Conservation (phyloP, 2,113 vertebrate species). For the Typhlomys cinereus region DNA sequence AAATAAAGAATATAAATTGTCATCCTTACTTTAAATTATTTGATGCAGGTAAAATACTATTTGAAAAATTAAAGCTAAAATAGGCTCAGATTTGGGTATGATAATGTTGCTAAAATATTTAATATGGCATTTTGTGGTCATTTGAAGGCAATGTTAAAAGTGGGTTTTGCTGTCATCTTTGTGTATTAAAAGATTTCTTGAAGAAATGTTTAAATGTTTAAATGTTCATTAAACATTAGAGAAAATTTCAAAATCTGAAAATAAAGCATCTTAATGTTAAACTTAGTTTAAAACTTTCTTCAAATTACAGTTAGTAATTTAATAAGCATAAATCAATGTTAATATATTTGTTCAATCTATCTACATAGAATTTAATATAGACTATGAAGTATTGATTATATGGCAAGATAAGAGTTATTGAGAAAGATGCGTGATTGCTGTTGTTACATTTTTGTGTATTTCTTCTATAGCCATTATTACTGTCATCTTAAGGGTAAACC, state of each 20-base stretch:
- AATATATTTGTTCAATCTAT: background rate
- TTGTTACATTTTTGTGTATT: background rate
- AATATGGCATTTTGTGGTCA: background rate
- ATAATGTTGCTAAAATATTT: background rate
- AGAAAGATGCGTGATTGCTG: background rate
- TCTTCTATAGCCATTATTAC: conserved; percentile 33
- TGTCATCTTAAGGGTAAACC: conserved; percentile 61
- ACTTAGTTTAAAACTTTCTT: background rate
- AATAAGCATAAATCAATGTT: background rate
- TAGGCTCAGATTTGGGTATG: background rate
- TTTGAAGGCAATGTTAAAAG: conserved; percentile 11
- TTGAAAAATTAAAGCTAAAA: background rate
- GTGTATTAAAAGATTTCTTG: background rate
- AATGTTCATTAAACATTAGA: background rate
- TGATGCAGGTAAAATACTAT: background rate
- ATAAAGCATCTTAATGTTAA: background rate
- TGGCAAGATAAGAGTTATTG: background rate
- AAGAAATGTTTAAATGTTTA: no score
- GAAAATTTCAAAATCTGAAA: conserved; percentile 2
- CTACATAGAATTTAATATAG: background rate
- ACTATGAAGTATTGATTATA: background rate
- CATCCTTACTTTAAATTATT: background rate
- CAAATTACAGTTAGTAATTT: conserved; percentile 3
- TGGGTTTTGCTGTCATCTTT: background rate
- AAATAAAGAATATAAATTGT: background rate